Evolutionary conservation across 2,797 vertebrate genomes (phyloP), one percentile per base, ranked within the genome.

Genomic region (Falco cherrug): DNA sequence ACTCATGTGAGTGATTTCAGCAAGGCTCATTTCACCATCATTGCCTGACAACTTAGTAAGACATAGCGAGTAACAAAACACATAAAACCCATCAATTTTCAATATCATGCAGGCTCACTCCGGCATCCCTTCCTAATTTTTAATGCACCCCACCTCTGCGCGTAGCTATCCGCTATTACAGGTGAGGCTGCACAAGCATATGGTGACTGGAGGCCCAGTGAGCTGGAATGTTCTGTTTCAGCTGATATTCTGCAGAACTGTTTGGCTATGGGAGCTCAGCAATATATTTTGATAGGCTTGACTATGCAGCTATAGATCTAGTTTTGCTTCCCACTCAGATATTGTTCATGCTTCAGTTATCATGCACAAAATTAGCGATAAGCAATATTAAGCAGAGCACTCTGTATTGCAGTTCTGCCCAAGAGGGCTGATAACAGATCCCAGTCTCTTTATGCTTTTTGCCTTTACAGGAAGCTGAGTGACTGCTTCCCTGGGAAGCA

Each of bases 161-260:
- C 80, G 31, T 3, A 69, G 88, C 74, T 81, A 25, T 92, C 89
- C 88, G 90, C 83, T 87, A 29, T 90, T 86, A 63, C 81, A 96
- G 92, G 90, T 84, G 71, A 94, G 45, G 85, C 83, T 85, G 84
- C 91, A 90, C 35, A 78, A 93, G 74, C 89, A 89, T 80, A 83
- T 31, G 60, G 84, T 51, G 48, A 77, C 81, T 13, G 56, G 81
- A 95, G 91, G 86, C 77, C 92, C 96, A 96, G 88, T 86, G 96
- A 97, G 95, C 94, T 96, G 92, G 96, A 97, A 97, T 95, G 35
- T 61, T 84, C 87, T 88, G 92, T 90, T 96, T 96, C 67, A 82
- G 61, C 86, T 92, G 96, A 94, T 95, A 96, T 22, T 90, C 84
- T 84, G 96, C 90, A 92, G 93, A 90, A 57, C 74, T 89, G 68